Percentiles rank a stretch among this genome's conserved stretches.
phyloP scores from a whole-genome alignment of 2,113 vertebrate genomes.

The Stercorarius parasiticus region DNA sequence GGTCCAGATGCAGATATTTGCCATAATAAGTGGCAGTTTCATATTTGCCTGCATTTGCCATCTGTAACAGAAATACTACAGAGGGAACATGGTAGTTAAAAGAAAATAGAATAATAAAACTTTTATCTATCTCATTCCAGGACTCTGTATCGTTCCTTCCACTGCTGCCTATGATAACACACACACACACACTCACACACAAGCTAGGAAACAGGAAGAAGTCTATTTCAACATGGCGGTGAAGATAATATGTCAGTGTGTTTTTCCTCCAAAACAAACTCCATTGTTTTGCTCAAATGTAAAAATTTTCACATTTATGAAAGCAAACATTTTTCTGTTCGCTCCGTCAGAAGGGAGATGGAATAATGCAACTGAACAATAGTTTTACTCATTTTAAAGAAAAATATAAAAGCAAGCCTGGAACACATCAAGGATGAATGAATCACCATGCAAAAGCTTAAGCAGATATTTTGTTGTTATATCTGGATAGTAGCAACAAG shows the following conservation, averaged over 20 bases:
- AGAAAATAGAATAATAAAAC: background rate
- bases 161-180: background rate
- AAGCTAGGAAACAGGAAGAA: background rate
- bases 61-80: background rate
- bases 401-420: background rate
- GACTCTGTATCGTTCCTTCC: background rate
- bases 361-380: background rate
- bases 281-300: background rate
- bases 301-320: background rate
- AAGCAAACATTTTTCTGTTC: background rate
- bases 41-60: background rate
- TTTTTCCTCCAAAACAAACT: background rate
- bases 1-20: background rate
- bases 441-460: background rate
- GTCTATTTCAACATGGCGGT: fast-evolving
- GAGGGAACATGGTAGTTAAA: background rate
- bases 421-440: background rate
- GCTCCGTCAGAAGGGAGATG: background rate
- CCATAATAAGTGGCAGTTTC: background rate
- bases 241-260: background rate
- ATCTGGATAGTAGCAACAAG: background rate
- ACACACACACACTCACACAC: fast-evolving
- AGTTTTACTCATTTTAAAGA: background rate
- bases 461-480: background rate
- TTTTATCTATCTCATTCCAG: background rate